These are phyloP conservation scores for Episyrphus balteatus DNA, from an alignment of 1,140 invertebrate species.

Conservation along the genomic window DNA sequence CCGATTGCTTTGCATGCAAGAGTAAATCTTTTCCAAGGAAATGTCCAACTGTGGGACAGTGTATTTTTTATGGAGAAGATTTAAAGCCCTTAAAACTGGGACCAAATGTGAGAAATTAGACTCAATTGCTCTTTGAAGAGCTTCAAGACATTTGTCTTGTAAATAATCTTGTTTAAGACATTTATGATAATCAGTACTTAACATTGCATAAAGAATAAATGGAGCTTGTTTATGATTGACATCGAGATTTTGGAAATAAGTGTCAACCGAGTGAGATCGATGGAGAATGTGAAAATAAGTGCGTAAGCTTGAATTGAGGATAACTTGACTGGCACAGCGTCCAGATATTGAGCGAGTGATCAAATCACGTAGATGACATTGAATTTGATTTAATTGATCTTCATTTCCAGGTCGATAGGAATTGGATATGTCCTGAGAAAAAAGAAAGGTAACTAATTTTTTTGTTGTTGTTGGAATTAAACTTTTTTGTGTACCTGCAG, in stretches of 20 bases:
- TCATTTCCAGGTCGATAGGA: too few relatives aligned
- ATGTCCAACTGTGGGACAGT: conserved; percentile 11
- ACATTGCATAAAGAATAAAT: too few relatives aligned
- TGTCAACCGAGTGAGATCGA: conserved; percentile 9
- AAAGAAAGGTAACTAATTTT: too few relatives aligned
- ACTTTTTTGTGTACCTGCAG: too few relatives aligned
- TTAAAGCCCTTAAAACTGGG: conserved; percentile 20
- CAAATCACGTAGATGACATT: too few relatives aligned
- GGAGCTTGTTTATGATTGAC: too few relatives aligned
- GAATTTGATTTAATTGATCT: too few relatives aligned
- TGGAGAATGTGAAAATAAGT: conserved; percentile 23
- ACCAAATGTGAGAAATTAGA: conserved; percentile 16
- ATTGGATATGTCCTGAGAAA: too few relatives aligned
- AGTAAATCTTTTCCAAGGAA: conserved; percentile 26
- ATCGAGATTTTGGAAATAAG: too few relatives aligned
- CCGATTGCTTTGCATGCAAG: conserved; percentile 23
- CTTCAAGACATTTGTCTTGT: conserved; percentile 12
- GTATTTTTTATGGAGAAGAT: conserved; percentile 24
- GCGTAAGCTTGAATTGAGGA: conserved; percentile 21
- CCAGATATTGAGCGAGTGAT: too few relatives aligned
- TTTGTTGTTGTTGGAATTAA: too few relatives aligned
- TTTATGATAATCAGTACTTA: conserved; percentile 14
- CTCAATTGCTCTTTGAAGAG: conserved; percentile 14
- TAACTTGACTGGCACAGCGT: too few relatives aligned
- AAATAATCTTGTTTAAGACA: conserved; percentile 12